Evolutionary conservation across 1,140 invertebrate genomes (phyloP), one percentile per base, ranked within the genome.

Genomic region (Stenopsyche tienmushanensis): DNA sequence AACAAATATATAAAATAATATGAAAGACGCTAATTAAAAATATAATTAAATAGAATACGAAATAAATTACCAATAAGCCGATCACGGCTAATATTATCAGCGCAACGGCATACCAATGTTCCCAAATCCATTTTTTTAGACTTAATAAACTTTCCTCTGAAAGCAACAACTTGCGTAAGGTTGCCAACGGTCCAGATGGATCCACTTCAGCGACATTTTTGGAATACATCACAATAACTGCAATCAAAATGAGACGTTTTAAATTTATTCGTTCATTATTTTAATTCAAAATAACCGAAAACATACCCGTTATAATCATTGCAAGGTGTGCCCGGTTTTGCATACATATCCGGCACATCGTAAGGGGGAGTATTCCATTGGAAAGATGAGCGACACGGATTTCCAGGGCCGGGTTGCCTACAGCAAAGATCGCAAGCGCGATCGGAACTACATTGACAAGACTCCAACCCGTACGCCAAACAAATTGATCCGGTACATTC

Each of bases 211-310:
- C 97, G 85, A 77, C 97, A 99, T 74, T 94, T 94, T 81, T 97
- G 93, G 80, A 98, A 99, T 39, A 98, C 96, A 81, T 99, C 97
- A 81, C 97, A 99, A 80, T 99, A 99, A 15, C 83, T 84, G 68
- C 15, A 70, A 71, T 20, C 42, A 53, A 55, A 3, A 15, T 34
- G n/a, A 26, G 17, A 24, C 24, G 15, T 8, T 53, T 10, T 3
- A 13, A 44, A 18, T 3, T 50, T 10, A 50, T 18, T 45, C 44
- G 9, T 45, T 45, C 9, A 8, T 7, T 29, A 7, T 44, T 17
- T 2, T 21, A 18, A 24, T 49, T 20, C n/a, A 54, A 64, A 3
- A 3, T 41, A 44, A 45, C 17, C 41, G n/a, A 20, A 24, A 47
- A 65, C 71, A 72, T 60, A 84, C 69, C 97, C 97, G 74, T 94